Conservation (phyloP, 2,113 vertebrate species). For the Cnemophilus loriae region DNA sequence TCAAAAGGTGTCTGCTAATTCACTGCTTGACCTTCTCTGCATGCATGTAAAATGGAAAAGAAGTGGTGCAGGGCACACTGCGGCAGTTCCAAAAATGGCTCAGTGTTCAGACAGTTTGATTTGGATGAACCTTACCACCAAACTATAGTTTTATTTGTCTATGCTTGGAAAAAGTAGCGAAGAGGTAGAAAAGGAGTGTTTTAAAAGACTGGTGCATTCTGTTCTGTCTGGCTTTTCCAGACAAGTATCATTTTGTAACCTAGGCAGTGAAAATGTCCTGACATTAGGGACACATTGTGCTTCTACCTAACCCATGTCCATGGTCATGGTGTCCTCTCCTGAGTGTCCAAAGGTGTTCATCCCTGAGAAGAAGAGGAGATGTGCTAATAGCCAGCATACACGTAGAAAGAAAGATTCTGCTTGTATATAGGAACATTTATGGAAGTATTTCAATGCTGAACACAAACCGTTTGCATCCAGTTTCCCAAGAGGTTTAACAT, state of each 20-base stretch:
- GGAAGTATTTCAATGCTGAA: background rate
- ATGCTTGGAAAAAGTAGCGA: background rate
- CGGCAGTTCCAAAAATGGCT: background rate
- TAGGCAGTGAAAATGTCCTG: background rate
- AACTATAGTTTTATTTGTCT: background rate
- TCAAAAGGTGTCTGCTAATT: slow-evolving; percentile 52
- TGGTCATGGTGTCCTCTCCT: background rate
- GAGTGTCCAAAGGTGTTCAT: background rate
- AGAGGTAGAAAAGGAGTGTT: background rate
- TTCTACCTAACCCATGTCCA: rapidly evolving
- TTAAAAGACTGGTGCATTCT: background rate
- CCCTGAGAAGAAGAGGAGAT: background rate
- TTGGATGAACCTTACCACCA: background rate
- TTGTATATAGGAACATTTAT: background rate
- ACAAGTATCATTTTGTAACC: background rate
- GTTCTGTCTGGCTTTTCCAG: background rate
- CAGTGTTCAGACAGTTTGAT: background rate
- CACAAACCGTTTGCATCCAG: background rate
- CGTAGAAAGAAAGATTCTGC: background rate
- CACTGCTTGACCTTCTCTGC: slow-evolving; percentile 46
- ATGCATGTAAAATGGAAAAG: background rate
- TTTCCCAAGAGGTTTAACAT: background rate
- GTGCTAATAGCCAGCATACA: background rate
- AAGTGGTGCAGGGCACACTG: background rate
- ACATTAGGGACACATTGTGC: background rate